Base-by-base conservation (phyloP, 2,888 invertebrate genomes). In the Tortrix viridana region DNA sequence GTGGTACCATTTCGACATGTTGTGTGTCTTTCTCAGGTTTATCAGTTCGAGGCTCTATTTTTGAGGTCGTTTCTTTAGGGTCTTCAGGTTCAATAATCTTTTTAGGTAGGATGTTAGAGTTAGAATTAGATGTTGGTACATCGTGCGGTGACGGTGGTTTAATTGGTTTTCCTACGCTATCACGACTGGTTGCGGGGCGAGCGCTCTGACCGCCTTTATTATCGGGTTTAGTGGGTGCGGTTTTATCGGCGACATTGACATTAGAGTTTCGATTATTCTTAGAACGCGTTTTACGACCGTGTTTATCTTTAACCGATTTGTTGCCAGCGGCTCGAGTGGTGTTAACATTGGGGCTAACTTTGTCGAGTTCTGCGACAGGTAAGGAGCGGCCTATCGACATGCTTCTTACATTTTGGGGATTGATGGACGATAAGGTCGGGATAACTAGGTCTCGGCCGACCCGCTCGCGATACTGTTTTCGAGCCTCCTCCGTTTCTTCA, bases 391-490 rank as follows among this genome's bases (percentile, higher is more conserved):
- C 83, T 71, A 88, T 80, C 19, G 84, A 81, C 83, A 85, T 84
- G 60, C 71, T 79, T 73, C 83, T 80, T 66, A 87, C 69, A 69
- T 86, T 88, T 70, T 63, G 85, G 47, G 86, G 86, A 70, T 85
- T 88, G 52, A 74, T 65, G 59, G 71, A 70, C 56, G 70, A 66
- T 50, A 70, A n/a, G 55, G 67, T 74, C 53, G 85, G 83, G 46
- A 69, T 67, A 54, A 77, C 66, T 69, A 86, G 71, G 41, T 70
- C 58, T 68, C 74, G 65, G 22, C 82, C 81, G 68, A 85, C 72
- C 65, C 62, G 73, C 65, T 78, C 69, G 62, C 74, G 76, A 71
- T 80, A 79, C 20, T 72, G 65, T 67, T 73, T 79, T 69, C 76
- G 81, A 74, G 77, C 66, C 52, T 82, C 80, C 78, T 72, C 73